Base-by-base conservation (phyloP, 1,140 invertebrate genomes). In the Halyomorpha halys region DNA sequence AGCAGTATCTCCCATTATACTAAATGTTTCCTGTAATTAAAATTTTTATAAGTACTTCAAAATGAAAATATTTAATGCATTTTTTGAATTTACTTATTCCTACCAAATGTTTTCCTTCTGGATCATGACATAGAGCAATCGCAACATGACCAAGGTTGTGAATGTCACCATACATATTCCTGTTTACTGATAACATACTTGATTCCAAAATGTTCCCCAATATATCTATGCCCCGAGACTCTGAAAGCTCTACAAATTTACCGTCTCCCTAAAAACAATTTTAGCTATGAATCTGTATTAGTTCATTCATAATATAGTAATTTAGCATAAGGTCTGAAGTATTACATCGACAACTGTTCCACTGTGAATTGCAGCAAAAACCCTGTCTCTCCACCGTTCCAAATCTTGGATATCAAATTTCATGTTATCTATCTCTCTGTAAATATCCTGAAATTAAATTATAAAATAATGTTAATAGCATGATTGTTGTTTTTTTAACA, bases 201-300 rank as follows among this genome's bases (percentile, higher is more conserved):
- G 83, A 78, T 73, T 92, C 90, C 67, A 92, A 78, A 64, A 91
- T 81, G 70, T 91, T 89, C 6, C 89, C 89, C 3, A 93, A 74
- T 30, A 86, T 76, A 68, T 93, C 86, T 60, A 92, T 90, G 9
- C 89, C 90, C 0, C 77, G 81, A 2, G 76, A 73, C 69, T 89
- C 86, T 49, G 80, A 82, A 25, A 89, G 69, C 0, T 72, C 70
- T 13, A 84, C 71, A 1, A 74, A 75, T 59, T 68, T 45, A 9
- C 69, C 70, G 16, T 62, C 47, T 15, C 34, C 61, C 70, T 71
- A 66, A n/a, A 69, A 64, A 13, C 18, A 63, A 61, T 59, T 39
- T 1, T 2, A 39, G 51, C 44, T 51, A 21, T 34, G 11, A 16
- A 56, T 44, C 5, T 49, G n/a, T 49, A 18, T 11, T 14, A 3